A percentile compares a stretch with the other conserved stretches of the same genome.
These are phyloP conservation scores for Paratrypauchen microcephalus DNA, from an alignment of 2,797 vertebrate species.

Conservation along the genomic window DNA sequence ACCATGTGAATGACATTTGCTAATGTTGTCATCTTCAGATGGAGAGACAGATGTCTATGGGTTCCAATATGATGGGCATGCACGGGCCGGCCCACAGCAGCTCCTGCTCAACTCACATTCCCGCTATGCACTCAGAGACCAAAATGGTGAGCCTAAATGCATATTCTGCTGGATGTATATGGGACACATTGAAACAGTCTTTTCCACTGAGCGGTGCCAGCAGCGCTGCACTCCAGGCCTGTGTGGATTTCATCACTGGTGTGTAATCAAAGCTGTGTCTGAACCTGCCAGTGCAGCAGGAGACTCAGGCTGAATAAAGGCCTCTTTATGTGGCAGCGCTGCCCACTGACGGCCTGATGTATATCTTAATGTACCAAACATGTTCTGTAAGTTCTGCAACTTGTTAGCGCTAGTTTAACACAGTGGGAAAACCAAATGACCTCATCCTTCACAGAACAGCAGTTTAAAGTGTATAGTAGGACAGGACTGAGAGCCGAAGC, in stretches of 20 bases:
- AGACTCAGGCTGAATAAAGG: slow-evolving; percentile 74
- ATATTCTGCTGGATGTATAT: slow-evolving; percentile 39
- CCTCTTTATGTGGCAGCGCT: slow-evolving; percentile 73
- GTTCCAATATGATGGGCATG: slow-evolving; percentile 97
- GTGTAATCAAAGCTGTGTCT: slow-evolving; percentile 77
- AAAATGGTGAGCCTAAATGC: slow-evolving; percentile 89
- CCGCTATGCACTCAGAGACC: slow-evolving; percentile 98
- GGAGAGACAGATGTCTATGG: slow-evolving; percentile 99
- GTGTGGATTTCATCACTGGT: slow-evolving; percentile 78
- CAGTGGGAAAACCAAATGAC: slow-evolving; percentile 70
- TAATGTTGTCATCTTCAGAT: slow-evolving; percentile 80
- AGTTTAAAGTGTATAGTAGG: slow-evolving; percentile 61
- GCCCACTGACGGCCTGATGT: slow-evolving; percentile 75
- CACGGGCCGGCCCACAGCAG: slow-evolving; percentile 91
- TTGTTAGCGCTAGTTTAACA: slow-evolving; percentile 80
- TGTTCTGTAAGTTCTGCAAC: slow-evolving; percentile 76
- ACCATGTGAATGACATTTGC: slow-evolving; percentile 20
- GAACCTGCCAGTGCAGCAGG: slow-evolving; percentile 71
- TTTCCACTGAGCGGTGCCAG: slow-evolving; percentile 74
- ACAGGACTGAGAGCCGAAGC: slow-evolving; percentile 23
- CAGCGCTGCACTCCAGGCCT: slow-evolving; percentile 66
- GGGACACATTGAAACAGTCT: slow-evolving; percentile 59
- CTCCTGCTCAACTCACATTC: slow-evolving; percentile 92
- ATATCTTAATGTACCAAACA: slow-evolving; percentile 79
- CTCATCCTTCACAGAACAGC: slow-evolving; percentile 74